A percentile compares a stretch with the other conserved stretches of the same genome.
Conservation (phyloP, 1,140 invertebrate species). For the Lysiphlebus fabarum region DNA sequence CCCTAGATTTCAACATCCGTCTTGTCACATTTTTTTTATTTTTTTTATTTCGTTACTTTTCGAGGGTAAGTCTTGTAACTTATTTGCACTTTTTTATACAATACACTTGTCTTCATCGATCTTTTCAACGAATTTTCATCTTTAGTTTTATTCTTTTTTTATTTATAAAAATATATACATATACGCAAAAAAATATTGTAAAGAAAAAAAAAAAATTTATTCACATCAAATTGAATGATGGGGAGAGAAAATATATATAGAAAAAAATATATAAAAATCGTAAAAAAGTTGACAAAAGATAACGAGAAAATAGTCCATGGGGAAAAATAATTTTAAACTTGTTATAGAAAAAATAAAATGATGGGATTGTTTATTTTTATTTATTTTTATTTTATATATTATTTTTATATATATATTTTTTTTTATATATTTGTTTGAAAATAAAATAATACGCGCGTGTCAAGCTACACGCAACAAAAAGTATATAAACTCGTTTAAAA, state of each 20-base stretch:
- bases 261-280: constrained; percentile 18
- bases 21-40: constrained; percentile 10
- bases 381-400: too few relatives aligned
- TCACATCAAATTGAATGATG: constrained; percentile 24
- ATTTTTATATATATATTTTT: too few relatives aligned
- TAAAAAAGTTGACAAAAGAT: constrained; percentile 29
- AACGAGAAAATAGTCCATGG: constrained; percentile 34
- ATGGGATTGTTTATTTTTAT: too few relatives aligned
- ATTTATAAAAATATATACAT: too few relatives aligned
- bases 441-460: too few relatives aligned
- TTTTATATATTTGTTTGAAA: too few relatives aligned
- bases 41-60: constrained; percentile 13
- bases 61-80: constrained; percentile 10
- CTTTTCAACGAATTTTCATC: constrained; percentile 8
- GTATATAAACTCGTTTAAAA: too few relatives aligned
- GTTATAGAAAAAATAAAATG: constrained; percentile 14
- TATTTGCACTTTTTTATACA: constrained; percentile 13
- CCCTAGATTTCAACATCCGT: constrained; percentile 3
- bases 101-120: constrained; percentile 24
- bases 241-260: neutral
- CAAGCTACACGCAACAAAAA: too few relatives aligned
- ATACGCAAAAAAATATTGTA: too few relatives aligned
- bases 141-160: neutral
- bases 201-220: too few relatives aligned
- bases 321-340: constrained; percentile 30